Evolutionary conservation across 2,113 vertebrate genomes (phyloP).

Genomic region (Phalacrocorax brasilianus): DNA sequence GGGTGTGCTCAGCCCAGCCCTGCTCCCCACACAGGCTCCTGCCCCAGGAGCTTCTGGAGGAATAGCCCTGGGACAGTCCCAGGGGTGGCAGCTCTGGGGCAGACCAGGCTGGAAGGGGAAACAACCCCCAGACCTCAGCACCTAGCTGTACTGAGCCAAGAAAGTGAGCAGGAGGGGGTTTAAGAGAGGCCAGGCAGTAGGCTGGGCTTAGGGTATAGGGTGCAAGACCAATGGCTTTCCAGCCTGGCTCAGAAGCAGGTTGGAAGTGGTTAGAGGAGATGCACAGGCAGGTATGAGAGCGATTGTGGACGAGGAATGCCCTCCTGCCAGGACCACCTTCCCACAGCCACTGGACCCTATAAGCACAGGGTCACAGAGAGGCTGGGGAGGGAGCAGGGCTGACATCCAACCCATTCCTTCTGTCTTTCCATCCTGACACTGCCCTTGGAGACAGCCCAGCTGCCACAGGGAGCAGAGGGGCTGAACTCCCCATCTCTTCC

Average conservation of each 20-base stretch:
- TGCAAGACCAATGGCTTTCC: not conserved
- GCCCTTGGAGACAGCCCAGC: not conserved
- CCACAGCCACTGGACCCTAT: not conserved
- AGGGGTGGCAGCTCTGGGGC: not conserved
- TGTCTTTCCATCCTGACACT: not conserved
- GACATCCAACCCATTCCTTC: not conserved
- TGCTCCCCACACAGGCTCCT: rapidly evolving
- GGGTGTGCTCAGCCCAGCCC: not conserved
- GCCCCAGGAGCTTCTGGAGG: too few relatives aligned
- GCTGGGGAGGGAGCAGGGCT: not conserved
- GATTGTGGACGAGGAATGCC: rapidly evolving
- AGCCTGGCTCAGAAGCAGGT: not conserved
- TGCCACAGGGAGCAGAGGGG: not conserved
- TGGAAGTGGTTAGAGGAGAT: not conserved
- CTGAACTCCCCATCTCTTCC: not conserved
- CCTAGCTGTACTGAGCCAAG: not conserved
- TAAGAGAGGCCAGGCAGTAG: not conserved
- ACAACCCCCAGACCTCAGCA: not conserved
- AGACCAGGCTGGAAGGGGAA: not conserved
- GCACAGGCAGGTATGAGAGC: not conserved
- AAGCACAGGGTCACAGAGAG: not conserved
- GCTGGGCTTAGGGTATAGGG: not conserved
- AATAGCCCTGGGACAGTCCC: not conserved
- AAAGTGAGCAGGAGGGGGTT: not conserved
- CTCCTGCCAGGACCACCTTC: not conserved